Conservation (phyloP, 2,888 invertebrate species). For the Pollenia amentaria region DNA sequence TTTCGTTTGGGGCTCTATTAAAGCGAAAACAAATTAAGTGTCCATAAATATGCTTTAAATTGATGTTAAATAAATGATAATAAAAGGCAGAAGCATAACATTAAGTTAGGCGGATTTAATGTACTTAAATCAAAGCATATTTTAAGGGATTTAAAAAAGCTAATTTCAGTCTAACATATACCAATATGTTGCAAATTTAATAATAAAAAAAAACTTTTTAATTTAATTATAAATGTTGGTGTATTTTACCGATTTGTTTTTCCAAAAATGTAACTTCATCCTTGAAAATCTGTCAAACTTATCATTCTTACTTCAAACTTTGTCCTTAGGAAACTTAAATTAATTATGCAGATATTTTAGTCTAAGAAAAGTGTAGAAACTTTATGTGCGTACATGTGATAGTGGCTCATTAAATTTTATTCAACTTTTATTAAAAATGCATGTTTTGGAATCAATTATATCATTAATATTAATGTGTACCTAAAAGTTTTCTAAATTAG, state of each 20-base stretch:
- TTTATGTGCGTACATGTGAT: background rate
- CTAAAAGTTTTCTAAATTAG: constrained; percentile 21
- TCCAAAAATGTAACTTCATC: background rate
- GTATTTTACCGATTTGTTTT: too few species aligned
- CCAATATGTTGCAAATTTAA: too few species aligned
- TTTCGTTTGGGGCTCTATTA: too few species aligned
- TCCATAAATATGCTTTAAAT: too few species aligned
- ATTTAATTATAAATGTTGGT: too few species aligned
- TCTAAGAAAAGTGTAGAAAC: background rate
- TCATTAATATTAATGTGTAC: background rate
- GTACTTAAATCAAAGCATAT: background rate
- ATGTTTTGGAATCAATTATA: background rate
- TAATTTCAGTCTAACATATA: too few species aligned
- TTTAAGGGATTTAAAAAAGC: too few species aligned
- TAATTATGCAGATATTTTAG: background rate
- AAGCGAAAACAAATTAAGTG: too few species aligned
- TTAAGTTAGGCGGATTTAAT: background rate
- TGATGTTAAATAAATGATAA: too few species aligned
- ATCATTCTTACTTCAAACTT: constrained; percentile 18
- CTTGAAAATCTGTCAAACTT: constrained; percentile 13
- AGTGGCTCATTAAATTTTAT: background rate
- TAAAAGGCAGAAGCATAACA: background rate
- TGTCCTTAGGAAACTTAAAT: constrained; percentile 12
- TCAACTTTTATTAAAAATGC: constrained; percentile 5
- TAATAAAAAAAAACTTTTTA: too few species aligned